Base-by-base conservation (phyloP, 1,140 invertebrate genomes). In the Ceratoteleas bidentatus region DNA sequence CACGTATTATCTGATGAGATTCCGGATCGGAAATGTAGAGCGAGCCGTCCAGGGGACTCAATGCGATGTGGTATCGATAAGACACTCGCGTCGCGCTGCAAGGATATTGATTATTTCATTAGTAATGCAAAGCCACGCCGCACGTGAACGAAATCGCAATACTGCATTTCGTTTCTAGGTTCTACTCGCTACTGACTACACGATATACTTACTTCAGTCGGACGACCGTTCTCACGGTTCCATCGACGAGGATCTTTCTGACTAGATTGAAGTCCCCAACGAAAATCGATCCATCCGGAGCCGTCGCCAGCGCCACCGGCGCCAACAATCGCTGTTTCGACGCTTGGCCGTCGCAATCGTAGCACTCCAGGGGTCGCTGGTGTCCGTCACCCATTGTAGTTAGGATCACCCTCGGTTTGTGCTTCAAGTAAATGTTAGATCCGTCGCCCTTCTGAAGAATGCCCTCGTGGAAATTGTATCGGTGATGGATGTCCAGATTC, bases 401-500 rank as follows among this genome's bases (percentile, higher is more conserved):
- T 11, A 96, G 91, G 52, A 99, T 96, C 1, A 98, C 96, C 61
- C 97, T 93, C 0, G 98, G 97, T 87, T 97, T 97, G 87, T 99
- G 97, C 86, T 98, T 98, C 83, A 99, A 88, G 88, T 99, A 99
- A 70, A 99, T 97, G 86, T 98, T 99, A 0, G 97, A 96, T 15
- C 98, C 98, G 89, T 99, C 98, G 32, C 98, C 98, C 88, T 99
- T 99, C 90, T 99, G 98, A 0, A 99, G 92, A 77, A 99, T 99
- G 24, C 97, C 98, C 93, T 99, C 98, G 88, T 98, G 97, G 93
- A 98, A 98, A 88, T 99, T 99, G 90, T 99, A 99, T 80, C 97
- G 93, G 86, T 99, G 98, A 92, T 99, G 98, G 82, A 99, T 98
- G 87, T 99, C 97, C 60, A 99, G 90, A 90, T 99, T 99, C 98